Base-by-base conservation (phyloP, 2,888 invertebrate species). In the Limnephilus lunatus region DNA sequence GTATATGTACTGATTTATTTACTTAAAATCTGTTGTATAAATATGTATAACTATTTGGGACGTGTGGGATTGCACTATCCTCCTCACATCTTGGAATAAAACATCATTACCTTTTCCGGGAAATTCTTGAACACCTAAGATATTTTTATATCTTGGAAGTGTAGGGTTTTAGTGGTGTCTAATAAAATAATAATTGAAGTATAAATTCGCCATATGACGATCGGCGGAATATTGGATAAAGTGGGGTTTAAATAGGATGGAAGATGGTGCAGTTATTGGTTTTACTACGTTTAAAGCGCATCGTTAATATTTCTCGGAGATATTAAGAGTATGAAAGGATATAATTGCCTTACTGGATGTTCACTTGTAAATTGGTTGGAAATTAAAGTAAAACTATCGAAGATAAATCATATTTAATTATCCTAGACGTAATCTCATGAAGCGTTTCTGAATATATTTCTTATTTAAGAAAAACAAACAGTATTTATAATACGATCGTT, bases 121-220 rank as follows among this genome's bases (percentile, higher is more conserved):
- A 53, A 53, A 53, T 15, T 15, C 15, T 53, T 15, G 15, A 15
- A 53, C 15, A 19, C 53, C 3, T 53, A 53, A 15, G 53, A 53
- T 39, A 5, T 39, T 53, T 53, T 53, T 25, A 68, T 68, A 68
- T 68, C 19, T n/a, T 68, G 9, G 19, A 15, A 53, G n/a, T 25
- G 14, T 12, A 44, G 30, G 48, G 48, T 86, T 86, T 86, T 44
- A 86, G n/a, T 30, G 25, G 1, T 68, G 4, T 12, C 86, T 12
- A 30, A 30, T 86, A 86, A 86, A 86, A 86, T 48, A 86, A n/a
- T 86, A 35, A 86, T 30, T 12, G 86, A 30, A 48, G 86, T 39
- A 85, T 35, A 86, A 48, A 86, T 86, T 86, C 30, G 48, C 86
- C 44, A 3, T 48, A 9, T 1, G 5, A 48, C 86, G 48, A 86